Conservation (phyloP, 2,888 invertebrate genomes). For the Zootermopsis nevadensis region DNA sequence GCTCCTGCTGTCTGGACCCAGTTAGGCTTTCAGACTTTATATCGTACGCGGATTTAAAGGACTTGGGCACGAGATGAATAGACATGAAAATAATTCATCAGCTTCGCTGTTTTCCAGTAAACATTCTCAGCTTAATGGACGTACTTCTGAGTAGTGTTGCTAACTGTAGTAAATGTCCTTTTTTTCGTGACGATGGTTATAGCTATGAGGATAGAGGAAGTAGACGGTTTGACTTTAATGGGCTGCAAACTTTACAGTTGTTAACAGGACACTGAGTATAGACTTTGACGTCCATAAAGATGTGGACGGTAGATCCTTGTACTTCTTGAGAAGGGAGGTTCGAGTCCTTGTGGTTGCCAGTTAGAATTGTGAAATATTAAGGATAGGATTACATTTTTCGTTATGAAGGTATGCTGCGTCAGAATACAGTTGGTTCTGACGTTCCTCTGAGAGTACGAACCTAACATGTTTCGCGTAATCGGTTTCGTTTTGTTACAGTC, state of each 20-base stretch:
- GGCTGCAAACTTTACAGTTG: background rate
- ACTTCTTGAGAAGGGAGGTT: no score
- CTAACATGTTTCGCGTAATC: no score
- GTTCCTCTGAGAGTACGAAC: no score
- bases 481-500: no score
- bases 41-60: background rate
- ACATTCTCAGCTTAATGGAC: background rate
- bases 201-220: background rate
- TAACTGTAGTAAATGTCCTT: background rate
- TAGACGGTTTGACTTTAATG: background rate
- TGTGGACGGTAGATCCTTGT: no score
- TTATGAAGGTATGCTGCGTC: no score
- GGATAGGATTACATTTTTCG: no score
- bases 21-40: background rate
- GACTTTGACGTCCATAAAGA: no score
- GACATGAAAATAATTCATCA: conserved; percentile 10
- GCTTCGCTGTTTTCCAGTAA: background rate
- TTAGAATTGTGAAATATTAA: no score
- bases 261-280: background rate
- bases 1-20: background rate
- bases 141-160: background rate
- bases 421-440: no score
- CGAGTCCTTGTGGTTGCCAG: no score
- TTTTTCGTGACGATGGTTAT: background rate
- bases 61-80: background rate